These are phyloP conservation scores for Parelbella ahira DNA, from an alignment of 2,888 invertebrate species.

Conservation along the genomic window DNA sequence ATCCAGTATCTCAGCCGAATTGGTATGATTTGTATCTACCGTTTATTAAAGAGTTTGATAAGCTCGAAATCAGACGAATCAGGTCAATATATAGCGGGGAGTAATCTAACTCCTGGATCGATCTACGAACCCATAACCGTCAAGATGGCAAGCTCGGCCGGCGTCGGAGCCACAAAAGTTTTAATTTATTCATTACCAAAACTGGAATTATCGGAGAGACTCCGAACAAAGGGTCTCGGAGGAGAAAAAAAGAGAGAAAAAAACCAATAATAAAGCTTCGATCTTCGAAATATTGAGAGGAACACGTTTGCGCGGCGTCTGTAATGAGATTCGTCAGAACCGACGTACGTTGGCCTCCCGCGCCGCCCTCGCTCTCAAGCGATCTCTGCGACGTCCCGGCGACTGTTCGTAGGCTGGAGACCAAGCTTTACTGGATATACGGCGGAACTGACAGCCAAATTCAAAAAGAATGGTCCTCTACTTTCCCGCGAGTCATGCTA, in stretches of 20 bases:
- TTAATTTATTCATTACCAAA: conserved; percentile 30
- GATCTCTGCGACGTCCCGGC: too few relatives aligned
- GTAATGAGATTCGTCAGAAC: conserved; percentile 48
- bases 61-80: too few relatives aligned
- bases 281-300: conserved; percentile 46
- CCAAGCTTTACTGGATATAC: conserved; percentile 39
- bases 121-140: too few relatives aligned
- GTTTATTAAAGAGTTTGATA: too few relatives aligned
- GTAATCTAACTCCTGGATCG: too few relatives aligned
- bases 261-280: conserved; percentile 34
- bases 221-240: conserved; percentile 20
- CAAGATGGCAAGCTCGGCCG: too few relatives aligned
- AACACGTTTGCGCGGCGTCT: conserved; percentile 54
- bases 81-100: too few relatives aligned
- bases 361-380: neutral
- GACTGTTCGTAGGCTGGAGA: neutral
- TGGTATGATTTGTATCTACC: too few relatives aligned
- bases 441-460: conserved; percentile 55
- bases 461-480: conserved; percentile 50
- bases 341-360: conserved; percentile 34
- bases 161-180: conserved; percentile 7
- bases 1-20: too few relatives aligned
- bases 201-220: conserved; percentile 27
- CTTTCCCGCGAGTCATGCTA: conserved; percentile 64
- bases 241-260: conserved; percentile 16